Conservation (phyloP, 2,797 vertebrate species). For the Tapera naevia region DNA sequence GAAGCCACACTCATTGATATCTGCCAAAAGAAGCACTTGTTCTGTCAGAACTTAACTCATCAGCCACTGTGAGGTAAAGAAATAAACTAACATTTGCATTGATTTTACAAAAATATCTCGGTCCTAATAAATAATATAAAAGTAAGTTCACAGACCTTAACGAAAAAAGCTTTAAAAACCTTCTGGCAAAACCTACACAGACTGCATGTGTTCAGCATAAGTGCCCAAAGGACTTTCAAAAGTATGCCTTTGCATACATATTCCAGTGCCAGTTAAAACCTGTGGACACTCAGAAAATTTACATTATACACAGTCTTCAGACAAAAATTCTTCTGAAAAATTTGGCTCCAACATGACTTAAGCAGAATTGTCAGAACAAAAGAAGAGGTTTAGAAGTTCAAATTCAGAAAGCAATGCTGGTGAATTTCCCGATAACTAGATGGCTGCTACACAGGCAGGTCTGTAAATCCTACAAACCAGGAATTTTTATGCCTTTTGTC, state of each 20-base stretch:
- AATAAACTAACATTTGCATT: neutral
- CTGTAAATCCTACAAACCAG: neutral
- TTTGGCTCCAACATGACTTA: neutral
- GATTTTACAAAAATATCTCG: neutral
- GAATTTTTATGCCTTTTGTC: neutral
- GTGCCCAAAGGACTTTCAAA: neutral
- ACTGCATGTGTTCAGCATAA: neutral
- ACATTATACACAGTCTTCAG: neutral
- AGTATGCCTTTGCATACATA: neutral
- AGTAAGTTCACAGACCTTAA: neutral
- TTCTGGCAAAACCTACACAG: neutral
- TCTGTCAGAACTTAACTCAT: neutral
- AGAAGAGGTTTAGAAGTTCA: neutral
- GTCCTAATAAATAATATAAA: neutral
- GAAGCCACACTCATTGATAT: constrained; percentile 92
- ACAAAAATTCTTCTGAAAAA: neutral
- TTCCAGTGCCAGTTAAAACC: neutral
- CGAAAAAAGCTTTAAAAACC: neutral
- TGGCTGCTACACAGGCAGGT: neutral
- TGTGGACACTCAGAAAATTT: neutral
- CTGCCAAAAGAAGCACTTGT: constrained; percentile 65
- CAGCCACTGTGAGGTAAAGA: neutral
- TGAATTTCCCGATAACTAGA: neutral
- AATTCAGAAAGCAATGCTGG: neutral
- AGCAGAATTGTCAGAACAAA: neutral